These are phyloP conservation scores for Tachyglossus aculeatus DNA, from an alignment of 2,797 vertebrate species.

Conservation along the genomic window DNA sequence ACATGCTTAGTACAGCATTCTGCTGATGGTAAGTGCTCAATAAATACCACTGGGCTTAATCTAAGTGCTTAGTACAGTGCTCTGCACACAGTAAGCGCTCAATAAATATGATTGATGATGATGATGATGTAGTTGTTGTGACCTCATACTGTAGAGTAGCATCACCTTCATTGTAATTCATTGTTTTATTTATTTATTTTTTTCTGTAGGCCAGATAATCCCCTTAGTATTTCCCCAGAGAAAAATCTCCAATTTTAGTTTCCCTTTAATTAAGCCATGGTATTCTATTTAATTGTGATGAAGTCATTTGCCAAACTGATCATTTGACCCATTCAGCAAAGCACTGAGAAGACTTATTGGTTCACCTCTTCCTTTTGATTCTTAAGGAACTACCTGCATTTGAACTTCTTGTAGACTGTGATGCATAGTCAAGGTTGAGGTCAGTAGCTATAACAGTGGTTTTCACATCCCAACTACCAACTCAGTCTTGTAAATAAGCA, in stretches of 20 bases:
- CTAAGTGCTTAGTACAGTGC: too few species aligned
- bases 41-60: too few species aligned
- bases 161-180: conserved; percentile 3
- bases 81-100: too few species aligned
- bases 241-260: not conserved
- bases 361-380: conserved; percentile 31
- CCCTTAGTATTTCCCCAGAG: conserved; percentile 16
- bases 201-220: conserved; percentile 33
- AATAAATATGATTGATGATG: too few species aligned
- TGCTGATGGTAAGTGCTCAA: too few species aligned
- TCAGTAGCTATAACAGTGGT: too few species aligned
- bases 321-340: conserved; percentile 56
- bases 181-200: too few species aligned
- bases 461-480: too few species aligned
- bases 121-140: not conserved
- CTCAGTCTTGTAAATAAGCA: too few species aligned
- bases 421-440: not conserved
- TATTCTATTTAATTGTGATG: conserved; percentile 49
- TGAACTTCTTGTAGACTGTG: conserved; percentile 16
- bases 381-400: not conserved
- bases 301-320: conserved; percentile 25
- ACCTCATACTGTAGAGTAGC: not conserved
- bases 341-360: not conserved
- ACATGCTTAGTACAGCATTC: too few species aligned
- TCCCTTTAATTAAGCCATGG: conserved; percentile 37